Conservation (phyloP, 2,113 vertebrate genomes). For the Willisornis vidua region DNA sequence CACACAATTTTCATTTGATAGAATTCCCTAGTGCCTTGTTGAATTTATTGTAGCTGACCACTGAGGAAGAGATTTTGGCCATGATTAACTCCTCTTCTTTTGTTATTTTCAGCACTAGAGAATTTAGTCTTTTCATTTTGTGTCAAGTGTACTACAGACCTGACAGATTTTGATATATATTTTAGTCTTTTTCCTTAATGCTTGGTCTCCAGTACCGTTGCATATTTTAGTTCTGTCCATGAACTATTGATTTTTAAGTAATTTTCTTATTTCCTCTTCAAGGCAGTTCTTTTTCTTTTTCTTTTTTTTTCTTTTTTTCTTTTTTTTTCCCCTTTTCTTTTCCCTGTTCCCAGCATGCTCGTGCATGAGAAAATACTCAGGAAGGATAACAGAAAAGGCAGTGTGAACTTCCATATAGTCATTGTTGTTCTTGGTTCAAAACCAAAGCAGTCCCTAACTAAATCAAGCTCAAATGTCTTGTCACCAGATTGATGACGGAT, state of each 20-base stretch:
- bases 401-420: neutral
- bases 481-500: constrained; percentile 13
- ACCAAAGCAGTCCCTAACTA: constrained; percentile 44
- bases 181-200: neutral
- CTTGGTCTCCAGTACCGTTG: neutral
- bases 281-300: neutral
- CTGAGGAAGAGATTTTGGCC: neutral
- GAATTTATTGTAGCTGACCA: neutral
- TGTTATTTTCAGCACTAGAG: neutral
- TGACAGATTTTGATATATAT: neutral
- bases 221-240: neutral
- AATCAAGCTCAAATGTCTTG: constrained; percentile 49
- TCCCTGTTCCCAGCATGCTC: neutral
- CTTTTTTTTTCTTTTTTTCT: neutral
- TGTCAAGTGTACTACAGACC: neutral
- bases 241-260: neutral
- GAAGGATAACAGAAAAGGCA: neutral
- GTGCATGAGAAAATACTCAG: neutral
- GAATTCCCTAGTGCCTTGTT: neutral
- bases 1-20: neutral
- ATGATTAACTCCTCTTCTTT: neutral
- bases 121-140: neutral
- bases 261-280: neutral
- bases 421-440: constrained; percentile 32
- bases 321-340: neutral